Conservation (phyloP, 2,888 invertebrate species). For the Nomada hirtipes region DNA sequence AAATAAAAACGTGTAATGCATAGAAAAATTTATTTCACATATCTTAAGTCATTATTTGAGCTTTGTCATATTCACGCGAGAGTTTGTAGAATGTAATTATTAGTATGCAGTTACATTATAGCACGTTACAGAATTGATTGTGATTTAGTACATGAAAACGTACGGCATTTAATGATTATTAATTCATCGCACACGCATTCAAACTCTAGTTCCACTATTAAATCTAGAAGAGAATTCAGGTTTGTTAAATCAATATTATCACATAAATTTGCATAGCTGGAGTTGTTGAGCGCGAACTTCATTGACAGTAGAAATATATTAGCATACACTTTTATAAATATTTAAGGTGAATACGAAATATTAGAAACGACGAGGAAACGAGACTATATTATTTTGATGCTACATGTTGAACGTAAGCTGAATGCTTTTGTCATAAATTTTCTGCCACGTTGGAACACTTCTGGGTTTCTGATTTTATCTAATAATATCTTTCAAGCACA, state of each 20-base stretch:
- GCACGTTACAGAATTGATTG: background rate
- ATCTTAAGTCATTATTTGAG: background rate
- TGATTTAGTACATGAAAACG: background rate
- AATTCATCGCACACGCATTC: too few relatives aligned
- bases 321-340: too few relatives aligned
- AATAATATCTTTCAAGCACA: background rate
- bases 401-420: background rate
- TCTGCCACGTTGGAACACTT: background rate
- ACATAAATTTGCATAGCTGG: too few relatives aligned
- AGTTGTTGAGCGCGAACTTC: too few relatives aligned
- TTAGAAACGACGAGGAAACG: too few relatives aligned
- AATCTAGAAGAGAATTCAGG: too few relatives aligned
- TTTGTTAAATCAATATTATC: too few relatives aligned
- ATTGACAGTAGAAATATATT: too few relatives aligned
- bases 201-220: background rate
- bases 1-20: background rate
- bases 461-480: background rate
- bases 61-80: background rate
- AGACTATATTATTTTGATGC: background rate
- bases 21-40: background rate
- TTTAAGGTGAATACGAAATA: background rate
- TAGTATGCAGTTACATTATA: background rate
- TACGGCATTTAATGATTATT: background rate
- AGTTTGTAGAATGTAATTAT: background rate
- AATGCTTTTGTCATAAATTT: conserved; percentile 5